phyloP scores from a whole-genome alignment of 2,888 invertebrate genomes.

The Flexamia atlantica region DNA sequence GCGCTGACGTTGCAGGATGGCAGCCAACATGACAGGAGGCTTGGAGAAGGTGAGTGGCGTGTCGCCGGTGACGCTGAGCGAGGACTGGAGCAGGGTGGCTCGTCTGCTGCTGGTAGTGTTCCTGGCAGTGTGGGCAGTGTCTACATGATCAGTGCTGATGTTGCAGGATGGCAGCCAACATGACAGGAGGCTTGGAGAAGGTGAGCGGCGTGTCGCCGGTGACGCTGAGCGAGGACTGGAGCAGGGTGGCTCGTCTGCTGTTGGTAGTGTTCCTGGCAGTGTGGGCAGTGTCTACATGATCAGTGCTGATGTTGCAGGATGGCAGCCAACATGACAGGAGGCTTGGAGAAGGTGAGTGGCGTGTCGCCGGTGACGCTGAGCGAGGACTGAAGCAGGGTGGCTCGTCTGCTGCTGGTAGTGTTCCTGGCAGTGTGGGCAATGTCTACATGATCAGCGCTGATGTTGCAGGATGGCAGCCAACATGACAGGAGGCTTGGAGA shows the following conservation, averaged over 20 bases:
- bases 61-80: constrained; percentile 82
- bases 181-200: constrained; percentile 52
- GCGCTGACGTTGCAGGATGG: constrained; percentile 44
- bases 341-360: constrained; percentile 72
- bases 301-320: constrained; percentile 80
- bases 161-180: constrained; percentile 45
- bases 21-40: constrained; percentile 26
- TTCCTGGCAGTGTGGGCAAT: constrained; percentile 85
- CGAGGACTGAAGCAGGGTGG: constrained; percentile 83
- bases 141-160: constrained; percentile 76
- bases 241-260: constrained; percentile 81
- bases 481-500: constrained; percentile 45
- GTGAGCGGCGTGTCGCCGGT: constrained; percentile 80
- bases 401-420: constrained; percentile 81
- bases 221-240: constrained; percentile 82
- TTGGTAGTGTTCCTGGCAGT: constrained; percentile 81
- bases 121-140: constrained; percentile 84
- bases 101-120: constrained; percentile 81
- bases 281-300: constrained; percentile 82
- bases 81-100: constrained; percentile 83
- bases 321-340: constrained; percentile 12
- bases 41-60: constrained; percentile 74
- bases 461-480: constrained; percentile 47
- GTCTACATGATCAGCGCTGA: constrained; percentile 80
- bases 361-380: constrained; percentile 83